These are phyloP conservation scores for Ceratosolen solmsi DNA, from an alignment of 1,140 invertebrate species.

Conservation along the genomic window DNA sequence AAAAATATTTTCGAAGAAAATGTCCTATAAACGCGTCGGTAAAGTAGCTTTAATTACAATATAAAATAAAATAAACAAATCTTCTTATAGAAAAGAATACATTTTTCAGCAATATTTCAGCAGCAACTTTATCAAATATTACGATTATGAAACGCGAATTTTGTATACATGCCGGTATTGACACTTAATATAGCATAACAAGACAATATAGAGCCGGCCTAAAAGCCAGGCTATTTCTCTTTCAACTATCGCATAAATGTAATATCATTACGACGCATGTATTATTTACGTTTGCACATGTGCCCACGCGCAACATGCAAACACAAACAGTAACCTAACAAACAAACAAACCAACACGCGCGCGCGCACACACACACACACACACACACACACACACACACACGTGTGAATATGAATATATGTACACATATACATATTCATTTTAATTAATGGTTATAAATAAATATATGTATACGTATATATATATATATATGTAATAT, in stretches of 20 bases:
- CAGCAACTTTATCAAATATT: conserved; percentile 43
- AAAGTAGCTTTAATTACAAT: background rate
- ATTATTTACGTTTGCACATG: background rate
- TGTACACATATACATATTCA: conserved; percentile 55
- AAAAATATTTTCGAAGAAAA: no score
- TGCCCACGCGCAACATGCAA: background rate
- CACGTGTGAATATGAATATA: background rate
- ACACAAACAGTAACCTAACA: no score
- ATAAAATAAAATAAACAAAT: background rate
- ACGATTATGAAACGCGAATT: conserved; percentile 48
- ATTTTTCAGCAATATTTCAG: conserved; percentile 26
- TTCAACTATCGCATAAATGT: conserved; percentile 34
- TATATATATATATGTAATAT: background rate
- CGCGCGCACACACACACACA: background rate
- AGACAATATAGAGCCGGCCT: conserved; percentile 53
- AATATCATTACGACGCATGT: conserved; percentile 50
- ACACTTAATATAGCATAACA: conserved; percentile 57
- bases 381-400: background rate
- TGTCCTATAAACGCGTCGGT: no score
- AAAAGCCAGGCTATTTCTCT: conserved; percentile 6
- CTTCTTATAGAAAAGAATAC: background rate
- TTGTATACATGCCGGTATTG: conserved; percentile 52
- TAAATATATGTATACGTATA: conserved; percentile 54
- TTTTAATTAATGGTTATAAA: no score
- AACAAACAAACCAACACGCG: no score